Percentiles rank a stretch among this genome's conserved stretches.
Conservation (phyloP, 2,797 vertebrate genomes). For the Pangasius macronema region DNA sequence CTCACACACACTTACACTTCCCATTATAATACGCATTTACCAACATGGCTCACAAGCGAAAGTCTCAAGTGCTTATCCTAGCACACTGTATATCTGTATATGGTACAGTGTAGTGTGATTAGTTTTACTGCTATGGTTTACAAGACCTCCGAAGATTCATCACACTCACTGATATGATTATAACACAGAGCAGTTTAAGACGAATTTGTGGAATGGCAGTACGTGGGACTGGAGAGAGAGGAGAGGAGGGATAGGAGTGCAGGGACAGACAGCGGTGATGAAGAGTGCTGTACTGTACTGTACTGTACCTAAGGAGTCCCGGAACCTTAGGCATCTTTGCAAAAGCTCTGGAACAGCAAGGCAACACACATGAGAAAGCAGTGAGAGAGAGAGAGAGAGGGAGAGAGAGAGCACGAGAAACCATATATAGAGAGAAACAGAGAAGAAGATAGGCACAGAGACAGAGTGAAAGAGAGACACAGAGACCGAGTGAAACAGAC, state of each 20-base stretch:
- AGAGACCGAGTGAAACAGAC: background rate
- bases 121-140: background rate
- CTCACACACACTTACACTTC: background rate
- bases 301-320: conserved; percentile 57
- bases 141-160: too few relatives aligned
- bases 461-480: background rate
- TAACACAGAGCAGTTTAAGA: background rate
- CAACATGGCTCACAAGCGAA: background rate
- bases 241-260: conserved; percentile 14
- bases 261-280: conserved; percentile 11
- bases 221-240: background rate
- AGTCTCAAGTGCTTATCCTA: background rate
- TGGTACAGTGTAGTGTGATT: background rate
- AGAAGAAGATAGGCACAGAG: background rate
- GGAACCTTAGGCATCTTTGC: conserved; percentile 61
- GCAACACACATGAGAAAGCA: background rate
- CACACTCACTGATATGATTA: background rate
- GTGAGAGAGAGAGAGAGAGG: background rate
- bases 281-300: conserved; percentile 21
- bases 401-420: background rate
- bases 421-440: too few relatives aligned
- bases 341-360: conserved; percentile 58
- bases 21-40: background rate
- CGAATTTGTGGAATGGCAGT: background rate
- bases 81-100: background rate